phyloP scores from a whole-genome alignment of 1,140 invertebrate genomes.

The Sinella curviseta region DNA sequence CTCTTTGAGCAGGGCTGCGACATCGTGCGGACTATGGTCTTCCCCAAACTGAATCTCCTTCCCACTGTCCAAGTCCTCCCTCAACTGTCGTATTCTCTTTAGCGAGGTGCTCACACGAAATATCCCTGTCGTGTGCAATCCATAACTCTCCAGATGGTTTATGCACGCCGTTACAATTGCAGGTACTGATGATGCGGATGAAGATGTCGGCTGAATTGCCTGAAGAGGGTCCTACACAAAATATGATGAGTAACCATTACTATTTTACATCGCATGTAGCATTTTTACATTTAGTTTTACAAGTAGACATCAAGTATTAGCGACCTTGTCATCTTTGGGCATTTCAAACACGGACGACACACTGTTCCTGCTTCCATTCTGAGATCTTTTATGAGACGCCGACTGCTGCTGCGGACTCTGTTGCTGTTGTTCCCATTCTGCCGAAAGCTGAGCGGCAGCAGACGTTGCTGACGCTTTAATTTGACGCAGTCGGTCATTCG shows the following conservation, averaged over 20 bases:
- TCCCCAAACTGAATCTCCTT: slow-evolving; percentile 73
- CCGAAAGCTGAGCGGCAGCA: slow-evolving; percentile 29
- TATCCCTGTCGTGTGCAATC: slow-evolving; percentile 78
- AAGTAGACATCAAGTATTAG: too few species aligned
- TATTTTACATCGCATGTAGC: background rate
- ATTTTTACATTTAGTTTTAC: too few species aligned
- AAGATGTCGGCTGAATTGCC: background rate
- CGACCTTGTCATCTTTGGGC: slow-evolving; percentile 50
- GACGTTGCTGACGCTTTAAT: background rate
- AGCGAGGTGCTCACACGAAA: slow-evolving; percentile 88
- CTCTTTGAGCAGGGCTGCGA: slow-evolving; percentile 88
- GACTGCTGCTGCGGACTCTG: slow-evolving; percentile 27
- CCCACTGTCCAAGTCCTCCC: slow-evolving; percentile 86
- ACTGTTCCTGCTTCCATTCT: slow-evolving; percentile 68
- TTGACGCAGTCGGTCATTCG: slow-evolving; percentile 64
- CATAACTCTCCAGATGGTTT: slow-evolving; percentile 74
- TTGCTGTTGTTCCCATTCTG: slow-evolving; percentile 35
- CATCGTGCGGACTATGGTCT: slow-evolving; percentile 86
- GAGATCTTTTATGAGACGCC: slow-evolving; percentile 56
- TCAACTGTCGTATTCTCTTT: slow-evolving; percentile 84
- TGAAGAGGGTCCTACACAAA: background rate
- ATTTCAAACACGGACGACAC: slow-evolving; percentile 69
- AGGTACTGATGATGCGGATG: slow-evolving; percentile 57
- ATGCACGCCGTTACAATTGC: slow-evolving; percentile 75
- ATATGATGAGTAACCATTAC: background rate